Evolutionary conservation across 2,888 invertebrate genomes (phyloP), one percentile per base, ranked within the genome.

Genomic region (Cosmia pyralina): DNA sequence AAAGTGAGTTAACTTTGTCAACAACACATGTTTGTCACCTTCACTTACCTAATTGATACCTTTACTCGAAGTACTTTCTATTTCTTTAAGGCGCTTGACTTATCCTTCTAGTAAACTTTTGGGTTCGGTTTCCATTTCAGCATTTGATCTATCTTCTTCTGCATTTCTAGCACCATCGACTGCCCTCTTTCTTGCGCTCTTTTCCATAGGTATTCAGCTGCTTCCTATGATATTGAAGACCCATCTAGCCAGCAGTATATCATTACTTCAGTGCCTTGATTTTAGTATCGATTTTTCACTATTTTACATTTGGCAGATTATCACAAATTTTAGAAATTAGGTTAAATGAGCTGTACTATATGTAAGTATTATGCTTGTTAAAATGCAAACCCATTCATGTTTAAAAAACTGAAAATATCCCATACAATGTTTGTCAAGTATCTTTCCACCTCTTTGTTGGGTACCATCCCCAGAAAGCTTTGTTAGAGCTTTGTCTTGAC

Each of bases 21-120:
- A 28, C 28, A 13, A 15, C 59, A 38, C 38, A 15, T 62, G 17
- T 22, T 53, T 72, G 60, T 63, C 46, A 57, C 44, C 57, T 57
- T 28, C 38, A 38, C 38, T 46, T 28, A 34, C 8, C 13, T 79
- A 63, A 76, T 48, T 53, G 38, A 22, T 80, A 22, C 48, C 41
- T 79, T 58, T 17, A 17, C 52, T n/a, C 7, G 11, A 48, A 48
- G 48, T 53, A 48, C 73, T 79, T 79, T 79, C 75, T 44, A 62
- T 69, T 69, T 55, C 10, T 44, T 53, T 28, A 38, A 17, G 28
- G 8, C 5, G 15, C 17, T n/a, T 46, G 46, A 10, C 10, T 17
- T 34, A 22, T 52, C 15, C 13, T 59, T 10, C 7, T 57, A n/a
- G 19, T 44, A 17, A 10, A 22, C 4, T 11, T 48, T 22, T 46